Conservation (phyloP, 2,113 vertebrate genomes). For the Oryctolagus cuniculus region DNA sequence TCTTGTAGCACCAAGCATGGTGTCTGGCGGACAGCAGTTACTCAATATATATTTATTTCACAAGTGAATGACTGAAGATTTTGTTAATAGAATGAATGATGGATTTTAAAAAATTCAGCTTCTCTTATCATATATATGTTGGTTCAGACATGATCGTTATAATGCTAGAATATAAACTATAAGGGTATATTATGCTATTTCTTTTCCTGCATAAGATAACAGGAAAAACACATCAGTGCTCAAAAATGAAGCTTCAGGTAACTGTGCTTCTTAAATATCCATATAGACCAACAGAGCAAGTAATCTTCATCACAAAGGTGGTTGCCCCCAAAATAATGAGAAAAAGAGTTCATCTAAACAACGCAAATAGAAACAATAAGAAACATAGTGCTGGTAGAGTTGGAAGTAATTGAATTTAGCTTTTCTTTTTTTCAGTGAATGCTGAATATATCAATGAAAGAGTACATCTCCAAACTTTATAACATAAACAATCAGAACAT, state of each 20-base stretch:
- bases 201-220: neutral
- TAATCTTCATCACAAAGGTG: constrained; percentile 1
- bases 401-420: constrained; percentile 48
- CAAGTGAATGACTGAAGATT: neutral
- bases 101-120: neutral
- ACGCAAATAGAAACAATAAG: neutral
- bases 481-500: neutral
- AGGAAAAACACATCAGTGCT: neutral
- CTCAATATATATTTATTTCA: neutral
- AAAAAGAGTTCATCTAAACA: constrained; percentile 34
- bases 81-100: neutral
- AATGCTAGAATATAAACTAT: neutral
- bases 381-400: neutral
- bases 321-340: neutral
- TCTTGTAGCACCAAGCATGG: neutral
- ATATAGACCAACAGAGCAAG: constrained; percentile 24
- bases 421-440: constrained; percentile 33
- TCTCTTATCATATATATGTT: neutral
- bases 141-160: neutral
- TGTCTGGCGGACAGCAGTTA: neutral
- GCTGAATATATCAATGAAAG: neutral
- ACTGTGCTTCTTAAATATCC: neutral
- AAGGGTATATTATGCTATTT: neutral
- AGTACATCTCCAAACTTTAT: neutral
- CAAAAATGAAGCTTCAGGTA: neutral